These are phyloP conservation scores for Hydroisotoma schaefferi DNA, from an alignment of 2,888 invertebrate species.

Conservation along the genomic window DNA sequence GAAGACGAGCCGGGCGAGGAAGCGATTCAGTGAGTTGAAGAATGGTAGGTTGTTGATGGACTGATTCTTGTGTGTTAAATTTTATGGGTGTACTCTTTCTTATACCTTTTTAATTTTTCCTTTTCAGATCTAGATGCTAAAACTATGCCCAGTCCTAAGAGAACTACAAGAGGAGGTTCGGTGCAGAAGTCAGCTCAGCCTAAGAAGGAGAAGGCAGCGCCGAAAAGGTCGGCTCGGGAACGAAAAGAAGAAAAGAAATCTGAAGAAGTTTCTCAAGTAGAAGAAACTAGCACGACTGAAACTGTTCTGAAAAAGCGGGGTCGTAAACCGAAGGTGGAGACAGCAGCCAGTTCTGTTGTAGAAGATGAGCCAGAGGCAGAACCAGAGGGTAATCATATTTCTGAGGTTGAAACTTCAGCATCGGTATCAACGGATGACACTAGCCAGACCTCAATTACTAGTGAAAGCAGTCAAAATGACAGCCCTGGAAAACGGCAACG, in stretches of 20 bases:
- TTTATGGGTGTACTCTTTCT: no score
- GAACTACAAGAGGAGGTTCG: no score
- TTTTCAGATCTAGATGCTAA: neutral
- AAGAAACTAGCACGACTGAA: neutral
- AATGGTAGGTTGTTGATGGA: neutral
- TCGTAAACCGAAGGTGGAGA: neutral
- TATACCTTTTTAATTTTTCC: neutral
- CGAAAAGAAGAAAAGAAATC: no score
- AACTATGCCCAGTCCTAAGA: neutral
- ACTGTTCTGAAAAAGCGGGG: neutral
- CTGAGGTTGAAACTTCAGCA: neutral
- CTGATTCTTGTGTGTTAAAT: neutral
- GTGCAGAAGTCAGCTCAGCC: no score
- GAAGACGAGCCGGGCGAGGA: neutral
- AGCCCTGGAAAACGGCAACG: conserved; percentile 5
- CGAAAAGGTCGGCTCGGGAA: no score
- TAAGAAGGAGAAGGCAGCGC: no score
- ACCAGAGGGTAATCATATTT: neutral
- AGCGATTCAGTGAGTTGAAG: neutral
- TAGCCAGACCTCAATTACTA: neutral
- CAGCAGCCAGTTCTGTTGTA: neutral
- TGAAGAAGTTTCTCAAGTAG: no score
- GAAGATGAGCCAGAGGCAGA: neutral
- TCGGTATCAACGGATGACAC: neutral
- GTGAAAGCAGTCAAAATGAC: neutral